A percentile compares a stretch with the other conserved stretches of the same genome.
Conservation (phyloP, 2,797 vertebrate species). For the Pterois miles region DNA sequence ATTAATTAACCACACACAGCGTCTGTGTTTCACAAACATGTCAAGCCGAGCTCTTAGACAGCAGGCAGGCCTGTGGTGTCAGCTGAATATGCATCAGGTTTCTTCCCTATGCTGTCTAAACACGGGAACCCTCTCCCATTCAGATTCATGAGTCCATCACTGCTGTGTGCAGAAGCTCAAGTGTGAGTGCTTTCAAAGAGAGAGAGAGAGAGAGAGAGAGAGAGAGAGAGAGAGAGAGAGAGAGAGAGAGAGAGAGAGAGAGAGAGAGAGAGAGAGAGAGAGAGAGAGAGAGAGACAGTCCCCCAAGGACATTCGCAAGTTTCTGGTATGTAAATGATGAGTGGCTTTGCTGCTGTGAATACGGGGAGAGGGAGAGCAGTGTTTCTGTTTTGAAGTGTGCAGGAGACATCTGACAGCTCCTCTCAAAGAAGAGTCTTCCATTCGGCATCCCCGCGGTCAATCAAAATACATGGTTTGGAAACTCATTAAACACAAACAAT, state of each 20-base stretch:
- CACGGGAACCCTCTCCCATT: constrained; percentile 62
- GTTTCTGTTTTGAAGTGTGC: constrained; percentile 48
- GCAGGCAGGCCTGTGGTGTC: constrained; percentile 35
- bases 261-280: neutral
- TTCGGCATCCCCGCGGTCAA: constrained; percentile 30
- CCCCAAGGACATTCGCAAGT: constrained; percentile 71
- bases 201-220: neutral
- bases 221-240: constrained; percentile 3
- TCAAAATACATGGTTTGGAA: constrained; percentile 24
- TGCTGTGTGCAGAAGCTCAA: constrained; percentile 52
- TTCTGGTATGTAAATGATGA: constrained; percentile 75
- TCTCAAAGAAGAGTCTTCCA: constrained; percentile 29
- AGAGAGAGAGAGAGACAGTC: constrained; percentile 17
- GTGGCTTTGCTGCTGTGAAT: constrained; percentile 43
- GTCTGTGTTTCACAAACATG: constrained; percentile 26
- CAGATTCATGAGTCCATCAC: constrained; percentile 66
- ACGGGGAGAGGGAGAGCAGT: constrained; percentile 14
- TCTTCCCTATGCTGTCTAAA: constrained; percentile 60
- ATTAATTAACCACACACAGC: constrained; percentile 13
- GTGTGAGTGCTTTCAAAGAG: constrained; percentile 46
- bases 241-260: constrained; percentile 3
- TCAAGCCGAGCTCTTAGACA: constrained; percentile 43
- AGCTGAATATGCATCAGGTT: constrained; percentile 59
- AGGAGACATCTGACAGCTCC: constrained; percentile 54
- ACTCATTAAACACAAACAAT: constrained; percentile 44